Conservation (phyloP, 2,113 vertebrate genomes). For the Caranx melampygus region DNA sequence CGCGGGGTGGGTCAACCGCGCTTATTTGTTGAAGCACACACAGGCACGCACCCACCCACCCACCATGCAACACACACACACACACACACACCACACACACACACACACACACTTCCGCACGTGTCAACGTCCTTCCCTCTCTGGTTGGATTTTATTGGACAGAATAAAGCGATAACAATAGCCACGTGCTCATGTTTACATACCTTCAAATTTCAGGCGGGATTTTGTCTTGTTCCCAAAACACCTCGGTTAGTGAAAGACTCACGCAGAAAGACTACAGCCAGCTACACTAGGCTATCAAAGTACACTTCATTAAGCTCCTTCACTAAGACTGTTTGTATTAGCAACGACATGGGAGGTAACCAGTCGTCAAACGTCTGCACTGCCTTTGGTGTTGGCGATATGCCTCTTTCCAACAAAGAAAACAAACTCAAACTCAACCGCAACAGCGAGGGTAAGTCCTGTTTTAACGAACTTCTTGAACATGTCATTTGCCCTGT, state of each 20-base stretch:
- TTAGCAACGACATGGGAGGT: conserved; percentile 69
- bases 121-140: conserved; percentile 30
- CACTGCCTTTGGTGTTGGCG: conserved; percentile 4
- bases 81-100: neutral
- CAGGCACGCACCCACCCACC: neutral
- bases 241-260: neutral
- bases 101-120: neutral
- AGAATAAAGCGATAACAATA: conserved; percentile 38
- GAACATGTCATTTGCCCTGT: neutral
- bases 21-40: neutral
- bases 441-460: conserved; percentile 59
- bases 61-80: neutral
- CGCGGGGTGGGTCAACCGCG: neutral
- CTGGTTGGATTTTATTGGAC: conserved; percentile 71
- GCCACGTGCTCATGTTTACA: conserved; percentile 77
- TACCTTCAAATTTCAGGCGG: conserved; percentile 82
- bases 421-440: conserved; percentile 6
- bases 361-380: conserved; percentile 56
- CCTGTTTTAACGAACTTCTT: too few relatives aligned
- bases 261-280: neutral
- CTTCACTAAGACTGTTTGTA: neutral
- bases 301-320: neutral
- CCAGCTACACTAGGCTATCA: neutral
- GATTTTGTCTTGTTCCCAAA: conserved; percentile 45
- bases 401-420: conserved; percentile 31